Conservation (phyloP, 2,888 invertebrate genomes). For the Anarsia innoxiella region DNA sequence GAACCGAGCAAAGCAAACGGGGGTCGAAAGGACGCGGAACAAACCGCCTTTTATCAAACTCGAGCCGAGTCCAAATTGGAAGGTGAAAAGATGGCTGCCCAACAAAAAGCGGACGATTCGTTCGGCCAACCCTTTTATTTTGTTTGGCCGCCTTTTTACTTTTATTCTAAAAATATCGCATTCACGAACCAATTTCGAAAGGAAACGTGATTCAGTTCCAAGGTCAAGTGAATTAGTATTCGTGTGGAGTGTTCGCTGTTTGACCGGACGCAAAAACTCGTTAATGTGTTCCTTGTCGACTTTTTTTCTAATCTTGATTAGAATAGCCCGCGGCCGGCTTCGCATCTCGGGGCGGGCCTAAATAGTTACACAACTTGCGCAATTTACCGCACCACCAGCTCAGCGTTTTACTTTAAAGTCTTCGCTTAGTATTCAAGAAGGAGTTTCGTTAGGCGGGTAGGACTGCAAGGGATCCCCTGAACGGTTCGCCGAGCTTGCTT, state of each 20-base stretch:
- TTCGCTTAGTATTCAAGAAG: background rate
- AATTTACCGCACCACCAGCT: constrained; percentile 18
- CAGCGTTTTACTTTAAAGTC: background rate
- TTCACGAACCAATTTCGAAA: constrained; percentile 74
- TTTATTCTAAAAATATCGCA: constrained; percentile 72
- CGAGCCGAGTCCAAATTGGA: constrained; percentile 33
- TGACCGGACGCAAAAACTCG: constrained; percentile 69
- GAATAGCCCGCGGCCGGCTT: constrained; percentile 30
- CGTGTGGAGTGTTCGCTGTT: constrained; percentile 61
- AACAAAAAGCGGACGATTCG: constrained; percentile 61
- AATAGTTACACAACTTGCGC: constrained; percentile 24
- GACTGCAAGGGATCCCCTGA: background rate
- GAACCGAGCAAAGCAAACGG: too few relatives aligned
- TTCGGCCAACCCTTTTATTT: constrained; percentile 66
- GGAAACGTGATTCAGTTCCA: constrained; percentile 70
- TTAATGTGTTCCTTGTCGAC: constrained; percentile 52
- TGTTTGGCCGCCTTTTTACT: constrained; percentile 60
- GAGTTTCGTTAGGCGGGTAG: background rate
- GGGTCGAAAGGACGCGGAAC: constrained; percentile 9
- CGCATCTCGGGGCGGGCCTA: constrained; percentile 15
- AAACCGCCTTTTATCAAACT: constrained; percentile 7
- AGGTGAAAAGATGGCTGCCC: constrained; percentile 47
- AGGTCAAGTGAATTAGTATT: constrained; percentile 71
- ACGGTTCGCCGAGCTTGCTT: background rate
- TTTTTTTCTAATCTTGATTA: constrained; percentile 62